Conservation (phyloP, 2,888 invertebrate genomes). For the Zygogramma bicolorata region DNA sequence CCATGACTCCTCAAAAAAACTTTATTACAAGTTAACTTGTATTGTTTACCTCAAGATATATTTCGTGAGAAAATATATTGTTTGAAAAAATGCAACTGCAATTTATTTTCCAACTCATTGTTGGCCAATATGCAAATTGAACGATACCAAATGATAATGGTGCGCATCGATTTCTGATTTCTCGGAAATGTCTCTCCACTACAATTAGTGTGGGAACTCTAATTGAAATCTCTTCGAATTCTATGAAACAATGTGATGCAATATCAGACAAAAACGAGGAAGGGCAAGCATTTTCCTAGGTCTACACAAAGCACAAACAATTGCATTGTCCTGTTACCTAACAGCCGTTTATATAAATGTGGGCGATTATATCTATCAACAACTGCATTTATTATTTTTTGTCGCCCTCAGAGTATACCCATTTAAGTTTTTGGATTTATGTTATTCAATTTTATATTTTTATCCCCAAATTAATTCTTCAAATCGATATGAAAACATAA, state of each 20-base stretch:
- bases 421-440: too few species aligned
- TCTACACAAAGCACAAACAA: background rate
- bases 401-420: too few species aligned
- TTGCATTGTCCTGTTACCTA: background rate
- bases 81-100: background rate
- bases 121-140: background rate
- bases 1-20: too few species aligned
- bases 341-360: background rate
- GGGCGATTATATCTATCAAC: background rate
- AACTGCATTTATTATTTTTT: too few species aligned
- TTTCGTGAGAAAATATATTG: background rate
- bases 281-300: background rate
- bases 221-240: background rate
- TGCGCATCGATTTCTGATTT: background rate
- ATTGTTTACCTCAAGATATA: too few species aligned
- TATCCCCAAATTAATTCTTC: too few species aligned
- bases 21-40: too few species aligned
- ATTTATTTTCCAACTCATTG: background rate
- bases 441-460: too few species aligned
- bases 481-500: too few species aligned
- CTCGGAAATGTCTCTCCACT: background rate
- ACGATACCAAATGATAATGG: background rate
- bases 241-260: background rate
- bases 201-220: background rate
- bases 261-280: background rate